These are phyloP conservation scores for Drosophila pullipes DNA, from an alignment of 2,888 invertebrate genomes.

Conservation along the genomic window DNA sequence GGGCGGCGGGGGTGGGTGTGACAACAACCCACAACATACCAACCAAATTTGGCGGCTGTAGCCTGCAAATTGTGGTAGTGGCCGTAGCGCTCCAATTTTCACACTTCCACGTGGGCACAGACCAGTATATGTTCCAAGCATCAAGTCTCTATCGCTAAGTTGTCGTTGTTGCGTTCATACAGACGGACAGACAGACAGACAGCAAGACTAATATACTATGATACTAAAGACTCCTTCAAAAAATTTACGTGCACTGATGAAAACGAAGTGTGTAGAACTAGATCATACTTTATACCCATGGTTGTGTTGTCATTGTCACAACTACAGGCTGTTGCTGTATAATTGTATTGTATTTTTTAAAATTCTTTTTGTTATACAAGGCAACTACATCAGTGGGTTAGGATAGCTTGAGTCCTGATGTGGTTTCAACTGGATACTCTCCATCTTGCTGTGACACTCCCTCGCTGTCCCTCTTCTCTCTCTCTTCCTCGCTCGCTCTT, in stretches of 20 bases:
- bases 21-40: too few species aligned
- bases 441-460: background rate
- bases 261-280: background rate
- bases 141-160: too few species aligned
- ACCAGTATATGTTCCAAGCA: too few species aligned
- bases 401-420: background rate
- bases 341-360: background rate
- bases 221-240: background rate
- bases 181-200: too few species aligned
- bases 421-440: background rate
- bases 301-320: background rate
- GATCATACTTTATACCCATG: background rate
- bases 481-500: background rate
- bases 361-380: background rate
- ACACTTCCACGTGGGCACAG: too few species aligned
- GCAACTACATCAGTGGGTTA: background rate
- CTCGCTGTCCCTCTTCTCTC: background rate
- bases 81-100: too few species aligned
- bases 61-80: too few species aligned
- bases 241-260: background rate
- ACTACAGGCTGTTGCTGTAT: background rate
- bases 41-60: too few species aligned
- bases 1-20: too few species aligned
- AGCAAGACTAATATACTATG: too few species aligned
- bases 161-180: too few species aligned